These are phyloP conservation scores for Caenorhabditis afra DNA, from an alignment of 2,888 invertebrate species.

Conservation along the genomic window DNA sequence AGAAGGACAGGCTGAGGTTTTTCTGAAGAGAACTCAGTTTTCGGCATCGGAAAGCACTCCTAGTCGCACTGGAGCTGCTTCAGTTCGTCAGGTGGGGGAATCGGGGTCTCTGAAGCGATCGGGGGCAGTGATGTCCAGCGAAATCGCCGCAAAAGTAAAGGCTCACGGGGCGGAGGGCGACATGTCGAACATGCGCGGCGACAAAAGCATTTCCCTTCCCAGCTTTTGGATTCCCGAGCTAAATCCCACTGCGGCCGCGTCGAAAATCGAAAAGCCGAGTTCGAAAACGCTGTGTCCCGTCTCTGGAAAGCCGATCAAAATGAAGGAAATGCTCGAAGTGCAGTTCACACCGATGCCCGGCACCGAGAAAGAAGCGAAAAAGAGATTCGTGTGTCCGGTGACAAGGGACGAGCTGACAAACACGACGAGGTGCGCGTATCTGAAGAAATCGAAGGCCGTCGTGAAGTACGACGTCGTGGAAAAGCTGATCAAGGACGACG, in stretches of 20 bases:
- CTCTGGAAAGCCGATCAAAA: slow-evolving; percentile 89
- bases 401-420: slow-evolving; percentile 96
- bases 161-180: slow-evolving; percentile 68
- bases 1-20: slow-evolving; percentile 38
- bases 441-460: slow-evolving; percentile 89
- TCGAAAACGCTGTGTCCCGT: slow-evolving; percentile 89
- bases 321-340: slow-evolving; percentile 93
- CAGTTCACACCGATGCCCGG: slow-evolving; percentile 93
- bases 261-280: slow-evolving; percentile 88
- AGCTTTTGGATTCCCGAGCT: slow-evolving; percentile 87
- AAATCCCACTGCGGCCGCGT: slow-evolving; percentile 89
- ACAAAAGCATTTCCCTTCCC: slow-evolving; percentile 56
- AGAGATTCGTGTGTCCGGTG: slow-evolving; percentile 96
- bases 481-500: slow-evolving; percentile 95
- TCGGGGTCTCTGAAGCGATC: slow-evolving; percentile 31
- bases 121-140: slow-evolving; percentile 55
- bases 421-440: slow-evolving; percentile 93
- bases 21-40: slow-evolving; percentile 42
- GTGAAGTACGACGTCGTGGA: slow-evolving; percentile 97
- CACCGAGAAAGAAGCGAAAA: slow-evolving; percentile 85
- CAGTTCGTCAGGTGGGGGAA: slow-evolving; percentile 5
- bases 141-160: slow-evolving; percentile 68
- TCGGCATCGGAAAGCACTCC: slow-evolving; percentile 60
- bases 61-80: slow-evolving; percentile 48
- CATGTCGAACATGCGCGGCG: slow-evolving; percentile 70